Percentiles rank a stretch among this genome's conserved stretches.
Conservation (phyloP, 2,888 invertebrate genomes). For the Diplazon laetatorius region DNA sequence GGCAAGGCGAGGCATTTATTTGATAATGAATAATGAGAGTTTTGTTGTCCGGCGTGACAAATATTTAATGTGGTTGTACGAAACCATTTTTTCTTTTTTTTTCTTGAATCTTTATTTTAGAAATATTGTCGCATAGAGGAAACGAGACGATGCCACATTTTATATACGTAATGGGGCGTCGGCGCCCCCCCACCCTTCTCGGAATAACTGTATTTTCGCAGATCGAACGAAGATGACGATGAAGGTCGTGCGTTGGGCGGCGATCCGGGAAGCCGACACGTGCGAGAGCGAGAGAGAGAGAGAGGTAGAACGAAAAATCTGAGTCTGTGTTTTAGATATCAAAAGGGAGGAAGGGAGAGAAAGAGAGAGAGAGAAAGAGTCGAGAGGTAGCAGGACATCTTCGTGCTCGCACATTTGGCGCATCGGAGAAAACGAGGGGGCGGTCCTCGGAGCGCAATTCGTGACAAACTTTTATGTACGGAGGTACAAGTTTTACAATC, state of each 20-base stretch:
- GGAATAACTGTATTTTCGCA: slow-evolving; percentile 72
- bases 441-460: slow-evolving; percentile 45
- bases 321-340: slow-evolving; percentile 62
- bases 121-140: slow-evolving; percentile 40
- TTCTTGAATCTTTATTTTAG: no score
- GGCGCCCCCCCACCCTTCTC: no score
- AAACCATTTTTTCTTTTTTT: neutral
- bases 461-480: slow-evolving; percentile 50
- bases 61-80: no score
- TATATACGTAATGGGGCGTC: no score
- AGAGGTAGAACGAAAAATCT: slow-evolving; percentile 24
- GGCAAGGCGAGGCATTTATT: no score
- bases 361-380: no score
- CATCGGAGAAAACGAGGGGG: slow-evolving; percentile 41
- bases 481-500: slow-evolving; percentile 54
- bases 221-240: slow-evolving; percentile 62
- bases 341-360: slow-evolving; percentile 29
- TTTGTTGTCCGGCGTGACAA: no score
- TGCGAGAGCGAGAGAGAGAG: slow-evolving; percentile 41
- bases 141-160: slow-evolving; percentile 5
- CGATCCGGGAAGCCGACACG: slow-evolving; percentile 42
- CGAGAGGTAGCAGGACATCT: no score
- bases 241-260: slow-evolving; percentile 44
- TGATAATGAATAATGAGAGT: no score
- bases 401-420: slow-evolving; percentile 28